phyloP scores from a whole-genome alignment of 1,140 invertebrate species.

The Dendrolimus punctatus region DNA sequence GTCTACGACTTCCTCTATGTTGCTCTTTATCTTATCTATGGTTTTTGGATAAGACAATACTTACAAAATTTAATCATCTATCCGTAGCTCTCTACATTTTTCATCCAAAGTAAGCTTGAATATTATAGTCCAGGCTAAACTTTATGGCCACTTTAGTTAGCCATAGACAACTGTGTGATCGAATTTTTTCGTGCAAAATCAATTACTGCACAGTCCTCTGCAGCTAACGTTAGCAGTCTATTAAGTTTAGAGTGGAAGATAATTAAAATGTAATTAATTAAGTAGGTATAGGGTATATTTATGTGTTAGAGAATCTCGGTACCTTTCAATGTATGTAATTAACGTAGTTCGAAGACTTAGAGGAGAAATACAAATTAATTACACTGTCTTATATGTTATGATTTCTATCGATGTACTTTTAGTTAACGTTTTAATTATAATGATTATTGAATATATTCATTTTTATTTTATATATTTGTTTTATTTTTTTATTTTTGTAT shows the following conservation, averaged over 20 bases:
- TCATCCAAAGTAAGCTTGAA: too few relatives aligned
- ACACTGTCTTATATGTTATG: conserved; percentile 21
- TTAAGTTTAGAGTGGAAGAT: too few relatives aligned
- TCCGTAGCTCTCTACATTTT: conserved; percentile 45
- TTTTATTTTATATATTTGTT: conserved; percentile 69
- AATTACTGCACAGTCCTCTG: too few relatives aligned
- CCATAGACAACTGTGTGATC: too few relatives aligned
- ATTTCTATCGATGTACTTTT: conserved; percentile 54
- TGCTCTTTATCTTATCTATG: not conserved
- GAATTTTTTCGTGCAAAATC: too few relatives aligned
- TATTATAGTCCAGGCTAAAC: too few relatives aligned
- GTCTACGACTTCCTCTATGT: conserved; percentile 14
- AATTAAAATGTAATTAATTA: conserved; percentile 6
- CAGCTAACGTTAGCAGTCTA: too few relatives aligned
- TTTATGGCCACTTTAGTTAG: too few relatives aligned
- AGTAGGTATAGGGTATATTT: conserved; percentile 29
- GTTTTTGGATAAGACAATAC: too few relatives aligned
- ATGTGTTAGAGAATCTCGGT: conserved; percentile 62
- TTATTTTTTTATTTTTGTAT: conserved; percentile 43
- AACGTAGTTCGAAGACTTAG: conserved; percentile 26
- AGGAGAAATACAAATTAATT: conserved; percentile 31
- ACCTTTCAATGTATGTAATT: conserved; percentile 25
- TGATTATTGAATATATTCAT: conserved; percentile 69
- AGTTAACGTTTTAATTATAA: conserved; percentile 56
- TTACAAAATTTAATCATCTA: too few relatives aligned